phyloP scores from a whole-genome alignment of 2,888 invertebrate species.

The Sclerodermus sp. region DNA sequence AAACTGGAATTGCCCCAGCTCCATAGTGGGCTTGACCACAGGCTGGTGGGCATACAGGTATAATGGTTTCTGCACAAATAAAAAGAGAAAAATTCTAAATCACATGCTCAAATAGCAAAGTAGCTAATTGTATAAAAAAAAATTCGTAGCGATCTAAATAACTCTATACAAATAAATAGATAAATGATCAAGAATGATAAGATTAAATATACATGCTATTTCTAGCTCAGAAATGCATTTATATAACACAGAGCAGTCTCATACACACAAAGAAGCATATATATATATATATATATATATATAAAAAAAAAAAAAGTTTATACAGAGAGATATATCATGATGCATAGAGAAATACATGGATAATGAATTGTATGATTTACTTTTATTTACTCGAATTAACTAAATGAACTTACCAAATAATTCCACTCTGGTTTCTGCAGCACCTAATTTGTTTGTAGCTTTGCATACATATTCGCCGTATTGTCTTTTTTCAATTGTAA shows the following conservation, averaged over 20 bases:
- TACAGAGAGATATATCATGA: no score
- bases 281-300: no score
- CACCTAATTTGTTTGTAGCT: constrained; percentile 85
- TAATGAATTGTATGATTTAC: no score
- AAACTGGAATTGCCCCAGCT: constrained; percentile 61
- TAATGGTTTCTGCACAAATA: constrained; percentile 76
- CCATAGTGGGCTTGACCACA: constrained; percentile 74
- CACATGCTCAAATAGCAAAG: constrained; percentile 39
- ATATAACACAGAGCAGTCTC: no score
- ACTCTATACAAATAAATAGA: no score
- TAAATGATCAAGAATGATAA: no score
- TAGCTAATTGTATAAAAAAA: background rate
- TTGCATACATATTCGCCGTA: constrained; percentile 85
- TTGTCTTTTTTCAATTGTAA: constrained; percentile 88
- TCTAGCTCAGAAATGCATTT: no score
- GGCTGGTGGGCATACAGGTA: constrained; percentile 91
- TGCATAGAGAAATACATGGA: no score
- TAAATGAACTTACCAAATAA: constrained; percentile 70
- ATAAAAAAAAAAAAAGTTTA: no score
- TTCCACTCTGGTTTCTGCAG: constrained; percentile 77
- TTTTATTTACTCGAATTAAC: constrained; percentile 1
- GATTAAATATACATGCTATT: no score
- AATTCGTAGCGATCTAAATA: background rate
- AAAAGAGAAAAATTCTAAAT: constrained; percentile 46
- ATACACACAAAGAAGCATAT: no score